phyloP scores from a whole-genome alignment of 2,797 vertebrate species.

The Myripristis jacobus region DNA sequence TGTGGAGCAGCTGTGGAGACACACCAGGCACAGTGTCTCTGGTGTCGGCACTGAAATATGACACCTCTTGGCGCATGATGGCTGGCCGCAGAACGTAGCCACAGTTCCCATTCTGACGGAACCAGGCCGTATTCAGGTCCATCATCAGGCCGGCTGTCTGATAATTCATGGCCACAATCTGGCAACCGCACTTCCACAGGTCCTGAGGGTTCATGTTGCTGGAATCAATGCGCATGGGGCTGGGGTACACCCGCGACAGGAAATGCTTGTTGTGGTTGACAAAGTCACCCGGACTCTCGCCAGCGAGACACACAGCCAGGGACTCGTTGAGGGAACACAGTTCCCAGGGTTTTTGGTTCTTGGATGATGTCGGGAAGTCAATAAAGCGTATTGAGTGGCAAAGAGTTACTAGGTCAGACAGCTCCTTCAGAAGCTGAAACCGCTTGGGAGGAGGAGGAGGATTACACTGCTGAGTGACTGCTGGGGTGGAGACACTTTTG shows the following conservation, averaged over 20 bases:
- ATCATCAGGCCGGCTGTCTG: constrained; percentile 95
- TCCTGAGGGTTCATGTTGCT: constrained; percentile 97
- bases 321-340: constrained; percentile 92
- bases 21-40: constrained; percentile 94
- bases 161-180: constrained; percentile 96
- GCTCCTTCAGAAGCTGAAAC: constrained; percentile 87
- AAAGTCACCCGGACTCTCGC: constrained; percentile 90
- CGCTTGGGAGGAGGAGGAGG: constrained; percentile 65
- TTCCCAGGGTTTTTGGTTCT: constrained; percentile 91
- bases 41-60: constrained; percentile 94
- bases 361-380: constrained; percentile 89
- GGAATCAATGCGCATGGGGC: constrained; percentile 91
- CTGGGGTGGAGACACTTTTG: constrained; percentile 56
- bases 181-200: constrained; percentile 95
- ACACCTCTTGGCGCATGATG: constrained; percentile 95
- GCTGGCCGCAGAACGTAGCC: constrained; percentile 92
- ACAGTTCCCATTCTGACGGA: constrained; percentile 93
- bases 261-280: constrained; percentile 96
- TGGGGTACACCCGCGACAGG: constrained; percentile 91
- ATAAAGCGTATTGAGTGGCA: constrained; percentile 89
- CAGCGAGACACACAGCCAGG: constrained; percentile 87
- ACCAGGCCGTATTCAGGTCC: constrained; percentile 96
- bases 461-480: constrained; percentile 32
- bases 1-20: constrained; percentile 94
- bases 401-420: constrained; percentile 91